Conservation (phyloP, 2,888 invertebrate species). For the Elysia crispata region DNA sequence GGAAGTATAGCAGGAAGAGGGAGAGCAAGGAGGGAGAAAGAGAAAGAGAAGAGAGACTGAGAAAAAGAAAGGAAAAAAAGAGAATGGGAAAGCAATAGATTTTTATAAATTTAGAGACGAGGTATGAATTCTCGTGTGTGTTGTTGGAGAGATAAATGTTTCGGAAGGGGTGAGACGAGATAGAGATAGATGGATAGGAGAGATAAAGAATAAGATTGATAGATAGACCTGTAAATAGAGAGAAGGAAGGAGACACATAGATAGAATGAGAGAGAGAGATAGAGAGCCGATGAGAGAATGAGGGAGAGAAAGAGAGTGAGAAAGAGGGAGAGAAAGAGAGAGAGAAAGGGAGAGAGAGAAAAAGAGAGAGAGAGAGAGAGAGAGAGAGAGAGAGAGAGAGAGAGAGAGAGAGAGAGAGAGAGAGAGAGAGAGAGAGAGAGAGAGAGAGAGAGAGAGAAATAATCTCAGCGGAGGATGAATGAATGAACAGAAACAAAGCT, state of each 20-base stretch:
- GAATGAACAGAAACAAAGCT: no score
- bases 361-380: constrained; percentile 12
- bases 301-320: neutral
- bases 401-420: neutral
- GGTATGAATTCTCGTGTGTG: no score
- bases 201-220: neutral
- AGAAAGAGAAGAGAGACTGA: no score
- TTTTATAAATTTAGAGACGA: no score
- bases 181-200: neutral
- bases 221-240: no score
- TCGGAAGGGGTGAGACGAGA: no score
- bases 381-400: constrained; percentile 34
- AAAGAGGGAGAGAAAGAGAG: neutral
- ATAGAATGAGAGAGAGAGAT: neutral
- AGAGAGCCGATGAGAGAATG: no score
- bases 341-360: constrained; percentile 6
- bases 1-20: no score
- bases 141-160: no score
- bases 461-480: neutral
- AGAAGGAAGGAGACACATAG: neutral
- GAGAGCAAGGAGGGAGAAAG: no score
- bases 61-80: no score
- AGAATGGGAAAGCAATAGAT: no score
- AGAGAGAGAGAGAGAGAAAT: neutral
- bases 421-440: neutral